phyloP scores from a whole-genome alignment of 2,888 invertebrate genomes.

The Agonopterix alstromeriana region DNA sequence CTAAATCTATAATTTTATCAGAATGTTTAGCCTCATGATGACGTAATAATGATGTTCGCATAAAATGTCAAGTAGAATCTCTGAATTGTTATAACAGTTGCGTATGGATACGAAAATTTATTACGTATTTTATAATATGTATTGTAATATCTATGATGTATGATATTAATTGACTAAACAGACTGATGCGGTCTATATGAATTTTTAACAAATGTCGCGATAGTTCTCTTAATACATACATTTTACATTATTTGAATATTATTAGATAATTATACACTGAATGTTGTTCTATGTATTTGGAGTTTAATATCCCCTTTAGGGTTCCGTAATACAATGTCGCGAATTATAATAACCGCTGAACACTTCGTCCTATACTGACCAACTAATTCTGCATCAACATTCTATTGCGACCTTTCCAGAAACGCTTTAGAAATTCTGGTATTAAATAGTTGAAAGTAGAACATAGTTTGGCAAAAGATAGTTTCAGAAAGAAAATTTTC shows the following conservation, averaged over 20 bases:
- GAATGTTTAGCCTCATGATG: no score
- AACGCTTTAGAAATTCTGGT: constrained; percentile 4
- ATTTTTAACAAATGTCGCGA: neutral
- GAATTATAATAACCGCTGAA: neutral
- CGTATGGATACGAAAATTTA: no score
- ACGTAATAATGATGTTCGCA: no score
- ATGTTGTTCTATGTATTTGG: no score
- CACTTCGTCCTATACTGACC: neutral
- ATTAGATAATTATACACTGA: no score
- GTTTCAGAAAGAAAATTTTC: no score
- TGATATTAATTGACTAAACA: constrained; percentile 14
- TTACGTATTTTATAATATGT: constrained; percentile 13
- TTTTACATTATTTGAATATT: neutral
- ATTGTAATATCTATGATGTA: constrained; percentile 9
- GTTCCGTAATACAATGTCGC: no score
- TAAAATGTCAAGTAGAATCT: no score
- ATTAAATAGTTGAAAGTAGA: neutral
- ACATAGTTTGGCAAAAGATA: no score
- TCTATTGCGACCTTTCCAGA: constrained; percentile 1
- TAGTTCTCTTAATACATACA: neutral
- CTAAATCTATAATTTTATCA: no score
- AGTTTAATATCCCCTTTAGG: no score
- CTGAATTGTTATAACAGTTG: no score
- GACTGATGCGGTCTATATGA: constrained; percentile 31
- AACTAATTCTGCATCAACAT: neutral